Base-by-base conservation (phyloP, 2,888 invertebrate genomes). In the Pediacus dermestoides region DNA sequence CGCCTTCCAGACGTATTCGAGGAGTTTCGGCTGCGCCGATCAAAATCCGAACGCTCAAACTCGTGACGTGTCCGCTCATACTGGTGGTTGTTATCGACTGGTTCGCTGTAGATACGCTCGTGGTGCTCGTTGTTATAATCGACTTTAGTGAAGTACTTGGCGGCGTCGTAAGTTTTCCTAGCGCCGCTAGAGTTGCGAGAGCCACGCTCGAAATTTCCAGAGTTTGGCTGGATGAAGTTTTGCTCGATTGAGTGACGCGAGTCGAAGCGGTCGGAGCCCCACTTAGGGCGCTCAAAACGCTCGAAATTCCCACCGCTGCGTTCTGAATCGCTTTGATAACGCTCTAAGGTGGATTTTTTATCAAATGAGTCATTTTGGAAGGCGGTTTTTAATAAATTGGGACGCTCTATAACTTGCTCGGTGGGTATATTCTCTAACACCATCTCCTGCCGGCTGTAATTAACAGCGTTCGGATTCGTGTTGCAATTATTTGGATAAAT, bases 401-500 rank as follows among this genome's bases (percentile, higher is more conserved):
- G 68, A 45, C 74, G 70, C 34, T 68, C 68, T n/a, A n/a, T n/a
- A 48, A 77, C 59, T 28, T 76, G 38, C 43, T 67, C 67, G 66
- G 53, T 75, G 63, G 53, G 74, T 51, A 52, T 64, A 60, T 45
- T 77, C 67, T 54, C 73, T 62, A 53, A 59, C 65, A 67, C 67
- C 67, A 67, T 67, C 42, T 66, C 70, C 42, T 64, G 68, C 41
- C 48, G 72, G 68, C 88, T 86, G 61, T 88, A 90, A 30, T 88
- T 89, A 53, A 88, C 81, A 7, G 88, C 78, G 50, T 89, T 88
- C 6, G 88, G 86, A 58, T 89, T 90, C 2, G 88, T 84, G 58
- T 84, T 87, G 63, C 89, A 89, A 50, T 89, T 85, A 7, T 88
- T 86, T 3, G 89, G 89, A 63, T 88, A 90, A 3, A 87, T 85